These are phyloP conservation scores for Oryzias celebensis DNA, from an alignment of 2,113 vertebrate species.

Conservation along the genomic window DNA sequence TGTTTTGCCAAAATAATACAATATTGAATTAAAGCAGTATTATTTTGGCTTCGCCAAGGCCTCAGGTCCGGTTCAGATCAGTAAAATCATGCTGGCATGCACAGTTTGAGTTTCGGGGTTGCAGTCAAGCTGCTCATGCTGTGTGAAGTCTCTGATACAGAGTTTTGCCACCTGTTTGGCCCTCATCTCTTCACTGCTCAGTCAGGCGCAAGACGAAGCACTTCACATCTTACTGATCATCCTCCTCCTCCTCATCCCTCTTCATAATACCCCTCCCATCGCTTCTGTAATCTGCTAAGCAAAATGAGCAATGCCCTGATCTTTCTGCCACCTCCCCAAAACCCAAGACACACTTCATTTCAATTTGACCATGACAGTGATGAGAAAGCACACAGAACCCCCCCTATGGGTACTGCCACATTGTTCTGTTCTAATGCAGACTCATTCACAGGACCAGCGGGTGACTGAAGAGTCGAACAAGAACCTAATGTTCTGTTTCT, in stretches of 20 bases:
- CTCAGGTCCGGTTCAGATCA: conserved; percentile 12
- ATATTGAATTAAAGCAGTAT: conserved; percentile 20
- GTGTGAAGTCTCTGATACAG: conserved; percentile 57
- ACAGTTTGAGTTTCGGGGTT: conserved; percentile 43
- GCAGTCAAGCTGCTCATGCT: conserved; percentile 47
- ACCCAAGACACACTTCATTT: conserved; percentile 59
- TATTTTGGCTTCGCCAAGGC: conserved; percentile 23
- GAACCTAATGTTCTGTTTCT: conserved; percentile 60
- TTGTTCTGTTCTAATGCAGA: conserved; percentile 40
- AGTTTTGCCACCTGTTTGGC: conserved; percentile 64
- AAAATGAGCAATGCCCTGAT: conserved; percentile 55
- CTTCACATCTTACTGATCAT: conserved; percentile 66
- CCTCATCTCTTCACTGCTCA: conserved; percentile 58
- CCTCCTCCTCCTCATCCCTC: conserved; percentile 65
- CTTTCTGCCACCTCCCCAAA: conserved; percentile 31
- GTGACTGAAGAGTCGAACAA: conserved; percentile 45
- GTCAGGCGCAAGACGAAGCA: conserved; percentile 66
- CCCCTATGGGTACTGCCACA: conserved; percentile 38
- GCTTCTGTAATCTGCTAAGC: conserved; percentile 53
- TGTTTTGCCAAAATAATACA: conserved; percentile 16
- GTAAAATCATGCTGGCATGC: conserved; percentile 30
- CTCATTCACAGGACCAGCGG: conserved; percentile 36
- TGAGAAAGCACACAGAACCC: conserved; percentile 46
- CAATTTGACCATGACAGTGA: conserved; percentile 57
- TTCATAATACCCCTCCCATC: conserved; percentile 48